phyloP scores from a whole-genome alignment of 2,888 invertebrate genomes.

The Halocaridina rubra region DNA sequence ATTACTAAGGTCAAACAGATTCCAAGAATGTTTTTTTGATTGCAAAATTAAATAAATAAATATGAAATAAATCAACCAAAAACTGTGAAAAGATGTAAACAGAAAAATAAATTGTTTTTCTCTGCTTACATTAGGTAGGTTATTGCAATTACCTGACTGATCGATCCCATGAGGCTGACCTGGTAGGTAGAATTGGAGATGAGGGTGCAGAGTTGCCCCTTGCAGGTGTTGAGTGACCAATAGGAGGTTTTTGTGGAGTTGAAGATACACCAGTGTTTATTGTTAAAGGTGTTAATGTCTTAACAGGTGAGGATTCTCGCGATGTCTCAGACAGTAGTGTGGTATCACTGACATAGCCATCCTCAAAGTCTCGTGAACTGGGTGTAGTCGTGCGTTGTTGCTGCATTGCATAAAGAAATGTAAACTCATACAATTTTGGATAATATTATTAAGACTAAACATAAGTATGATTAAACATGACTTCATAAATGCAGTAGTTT shows the following conservation, averaged over 20 bases:
- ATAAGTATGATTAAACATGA: too few relatives aligned
- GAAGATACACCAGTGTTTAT: conserved; percentile 72
- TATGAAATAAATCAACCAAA: too few relatives aligned
- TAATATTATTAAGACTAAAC: too few relatives aligned
- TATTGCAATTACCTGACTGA: conserved; percentile 45
- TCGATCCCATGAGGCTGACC: conserved; percentile 65
- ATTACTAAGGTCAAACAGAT: too few relatives aligned
- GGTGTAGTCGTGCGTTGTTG: conserved; percentile 68
- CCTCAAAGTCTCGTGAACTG: conserved; percentile 67
- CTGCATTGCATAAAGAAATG: too few relatives aligned
- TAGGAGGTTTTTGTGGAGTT: conserved; percentile 48
- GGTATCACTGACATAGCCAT: conserved; percentile 83
- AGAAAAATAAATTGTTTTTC: too few relatives aligned
- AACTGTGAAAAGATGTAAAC: too few relatives aligned
- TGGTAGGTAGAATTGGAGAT: conserved; percentile 61
- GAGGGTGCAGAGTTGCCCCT: conserved; percentile 63
- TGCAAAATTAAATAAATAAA: too few relatives aligned
- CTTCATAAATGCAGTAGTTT: too few relatives aligned
- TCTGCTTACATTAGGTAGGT: neutral
- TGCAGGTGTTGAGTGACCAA: conserved; percentile 38
- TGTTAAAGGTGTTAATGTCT: conserved; percentile 75
- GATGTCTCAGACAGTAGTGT: conserved; percentile 80
- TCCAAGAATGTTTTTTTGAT: too few relatives aligned
- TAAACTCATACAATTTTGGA: too few relatives aligned
- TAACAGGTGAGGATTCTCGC: conserved; percentile 64